These are phyloP conservation scores for Ondatra zibethicus DNA, from an alignment of 2,113 vertebrate species.

Conservation along the genomic window DNA sequence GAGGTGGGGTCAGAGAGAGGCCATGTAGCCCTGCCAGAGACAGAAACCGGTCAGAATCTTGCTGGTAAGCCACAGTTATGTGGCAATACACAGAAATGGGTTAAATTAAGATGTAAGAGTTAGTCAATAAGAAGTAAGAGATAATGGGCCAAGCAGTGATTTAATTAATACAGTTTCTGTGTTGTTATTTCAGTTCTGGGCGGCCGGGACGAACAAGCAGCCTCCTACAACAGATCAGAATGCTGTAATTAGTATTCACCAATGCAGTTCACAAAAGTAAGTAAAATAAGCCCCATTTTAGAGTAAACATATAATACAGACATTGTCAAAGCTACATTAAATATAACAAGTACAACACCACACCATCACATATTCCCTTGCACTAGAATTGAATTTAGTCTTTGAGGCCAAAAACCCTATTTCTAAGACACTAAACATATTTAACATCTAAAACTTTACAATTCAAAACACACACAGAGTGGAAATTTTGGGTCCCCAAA, in stretches of 20 bases:
- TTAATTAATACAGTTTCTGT: too few species aligned
- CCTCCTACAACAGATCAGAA: background rate
- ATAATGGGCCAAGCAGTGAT: too few species aligned
- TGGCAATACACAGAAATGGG: too few species aligned
- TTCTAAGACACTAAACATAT: background rate
- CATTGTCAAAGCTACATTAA: background rate
- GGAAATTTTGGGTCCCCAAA: background rate
- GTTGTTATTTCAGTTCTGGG: too few species aligned
- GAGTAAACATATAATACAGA: background rate
- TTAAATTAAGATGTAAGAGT: too few species aligned
- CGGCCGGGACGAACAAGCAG: too few species aligned
- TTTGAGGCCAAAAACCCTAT: conserved; percentile 6
- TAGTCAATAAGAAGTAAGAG: too few species aligned
- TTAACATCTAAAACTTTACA: background rate
- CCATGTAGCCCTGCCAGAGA: too few species aligned
- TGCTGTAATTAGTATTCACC: background rate
- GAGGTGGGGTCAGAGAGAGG: too few species aligned
- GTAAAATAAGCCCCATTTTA: background rate
- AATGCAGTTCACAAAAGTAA: background rate
- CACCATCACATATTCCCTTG: background rate
- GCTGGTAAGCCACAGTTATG: too few species aligned
- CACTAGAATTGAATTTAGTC: background rate
- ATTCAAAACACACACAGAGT: background rate
- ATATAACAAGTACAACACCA: background rate
- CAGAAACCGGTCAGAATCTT: too few species aligned